These are phyloP conservation scores for Drosophila percnosoma DNA, from an alignment of 2,888 invertebrate genomes.

Conservation along the genomic window DNA sequence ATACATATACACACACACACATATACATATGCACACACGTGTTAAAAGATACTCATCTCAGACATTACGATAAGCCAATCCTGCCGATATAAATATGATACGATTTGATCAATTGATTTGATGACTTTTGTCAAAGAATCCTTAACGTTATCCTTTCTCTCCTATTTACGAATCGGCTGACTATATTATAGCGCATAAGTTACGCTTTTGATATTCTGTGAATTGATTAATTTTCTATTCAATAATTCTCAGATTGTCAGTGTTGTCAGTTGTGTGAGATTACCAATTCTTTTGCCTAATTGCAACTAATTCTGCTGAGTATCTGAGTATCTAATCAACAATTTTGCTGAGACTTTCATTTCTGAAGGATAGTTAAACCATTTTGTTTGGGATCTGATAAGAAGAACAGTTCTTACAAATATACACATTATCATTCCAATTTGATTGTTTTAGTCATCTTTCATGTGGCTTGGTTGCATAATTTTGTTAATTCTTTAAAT, in stretches of 20 bases:
- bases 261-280: neutral
- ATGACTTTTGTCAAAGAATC: neutral
- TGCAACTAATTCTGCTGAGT: neutral
- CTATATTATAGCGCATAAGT: neutral
- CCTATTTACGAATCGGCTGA: neutral
- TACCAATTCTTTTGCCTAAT: neutral
- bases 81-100: neutral
- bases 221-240: neutral
- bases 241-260: neutral
- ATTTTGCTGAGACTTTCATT: neutral
- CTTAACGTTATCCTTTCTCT: neutral
- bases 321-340: neutral
- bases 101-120: neutral
- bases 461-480: neutral
- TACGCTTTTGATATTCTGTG: neutral
- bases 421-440: neutral
- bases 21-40: neutral
- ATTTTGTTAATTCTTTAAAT: neutral
- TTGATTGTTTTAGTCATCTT: too few species aligned
- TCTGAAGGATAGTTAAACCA: neutral
- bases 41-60: neutral
- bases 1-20: neutral
- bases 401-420: neutral
- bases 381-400: neutral
- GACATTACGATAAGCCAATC: neutral